Evolutionary conservation across 2,797 vertebrate species (phyloP), one percentile per base, ranked within the genome.

Genomic region (Diglossa cyanea): DNA sequence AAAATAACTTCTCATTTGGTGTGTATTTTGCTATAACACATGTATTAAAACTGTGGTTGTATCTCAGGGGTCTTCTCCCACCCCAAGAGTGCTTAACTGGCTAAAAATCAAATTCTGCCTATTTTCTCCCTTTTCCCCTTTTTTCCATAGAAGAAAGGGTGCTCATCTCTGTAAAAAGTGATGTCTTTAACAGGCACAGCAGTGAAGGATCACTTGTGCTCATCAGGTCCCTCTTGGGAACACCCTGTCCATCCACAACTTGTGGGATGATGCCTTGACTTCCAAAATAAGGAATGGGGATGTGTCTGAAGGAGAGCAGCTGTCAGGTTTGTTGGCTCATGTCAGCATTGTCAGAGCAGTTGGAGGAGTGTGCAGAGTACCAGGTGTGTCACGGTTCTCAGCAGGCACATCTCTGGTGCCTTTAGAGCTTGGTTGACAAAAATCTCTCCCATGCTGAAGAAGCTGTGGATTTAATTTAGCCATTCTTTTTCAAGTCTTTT

Each of bases 371-470:
- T 39, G 50, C 73, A 63, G 33, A 65, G 75, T 39, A n/a, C 26
- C 24, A 19, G 6, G 6, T 4, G 2, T 35, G 35, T 28, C 0
- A 0, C 48, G 31, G 37, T 60, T 80, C 61, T 74, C 68, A 31
- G 39, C 28, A 85, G 45, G 24, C 60, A 42, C 31, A 53, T 8
- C 23, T 83, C 42, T 45, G 68, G 20, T 75, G 19, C 31, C 28
- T 81, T 37, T 13, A 40, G 35, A 57, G 26, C n/a, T 90, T 54
- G 82, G 18, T 40, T 67, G 58, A 53, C 58, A 81, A 45, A 94
- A 93, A 21, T 26, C 13, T 63, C 20, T 85, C 30, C 23, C 13
- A 55, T 6, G 1, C 11, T 73, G 54, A 68, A 82, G 66, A 75
- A 79, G 21, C 21, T 23, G 5, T 51, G 58, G n/a, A 75, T 89